Conservation (phyloP, 2,797 vertebrate species). For the Prionace glauca region DNA sequence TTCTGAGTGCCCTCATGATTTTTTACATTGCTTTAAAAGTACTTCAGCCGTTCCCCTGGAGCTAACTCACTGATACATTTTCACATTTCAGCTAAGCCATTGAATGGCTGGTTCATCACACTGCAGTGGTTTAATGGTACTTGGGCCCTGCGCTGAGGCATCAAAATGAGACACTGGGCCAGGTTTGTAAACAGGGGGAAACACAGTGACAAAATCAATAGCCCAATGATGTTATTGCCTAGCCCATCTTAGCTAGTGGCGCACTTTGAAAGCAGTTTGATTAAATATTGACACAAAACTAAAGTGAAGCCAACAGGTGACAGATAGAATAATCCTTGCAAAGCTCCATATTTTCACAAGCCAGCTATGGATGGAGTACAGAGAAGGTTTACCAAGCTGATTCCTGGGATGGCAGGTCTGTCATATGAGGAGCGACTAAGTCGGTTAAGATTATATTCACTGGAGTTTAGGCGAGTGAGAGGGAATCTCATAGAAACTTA, state of each 20-base stretch:
- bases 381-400: no score
- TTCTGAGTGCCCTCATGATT: not conserved
- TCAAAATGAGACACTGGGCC: not conserved
- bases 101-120: not conserved
- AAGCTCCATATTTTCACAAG: not conserved
- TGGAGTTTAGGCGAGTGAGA: no score
- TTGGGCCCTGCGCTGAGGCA: not conserved
- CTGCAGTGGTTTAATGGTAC: not conserved
- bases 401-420: no score
- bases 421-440: no score
- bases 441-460: no score
- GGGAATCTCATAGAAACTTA: no score
- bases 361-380: not conserved
- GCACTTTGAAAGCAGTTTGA: not conserved
- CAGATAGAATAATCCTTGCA: not conserved
- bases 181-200: not conserved
- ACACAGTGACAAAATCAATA: not conserved
- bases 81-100: not conserved
- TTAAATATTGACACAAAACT: not conserved
- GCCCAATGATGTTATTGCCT: not conserved
- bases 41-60: not conserved
- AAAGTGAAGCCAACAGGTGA: not conserved
- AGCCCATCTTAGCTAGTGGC: not conserved
- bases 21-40: not conserved
- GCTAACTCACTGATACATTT: not conserved